These are phyloP conservation scores for Sitta carolinensis DNA, from an alignment of 2,797 vertebrate species.

Conservation along the genomic window DNA sequence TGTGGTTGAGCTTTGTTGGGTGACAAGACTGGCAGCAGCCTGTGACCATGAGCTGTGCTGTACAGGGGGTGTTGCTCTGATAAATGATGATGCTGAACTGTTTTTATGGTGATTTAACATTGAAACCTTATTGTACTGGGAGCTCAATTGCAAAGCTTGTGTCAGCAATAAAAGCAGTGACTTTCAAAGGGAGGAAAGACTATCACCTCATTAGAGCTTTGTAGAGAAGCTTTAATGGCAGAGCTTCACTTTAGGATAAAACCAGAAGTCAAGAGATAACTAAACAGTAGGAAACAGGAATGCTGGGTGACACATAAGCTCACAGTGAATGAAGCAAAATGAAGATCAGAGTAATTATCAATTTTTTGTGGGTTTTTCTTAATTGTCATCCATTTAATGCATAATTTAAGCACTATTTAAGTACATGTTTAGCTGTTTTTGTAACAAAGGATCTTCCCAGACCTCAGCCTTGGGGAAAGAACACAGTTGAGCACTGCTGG, in stretches of 20 bases:
- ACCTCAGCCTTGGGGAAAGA: not conserved
- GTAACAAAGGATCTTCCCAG: not conserved
- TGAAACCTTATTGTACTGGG: not conserved
- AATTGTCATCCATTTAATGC: not conserved
- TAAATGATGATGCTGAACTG: not conserved
- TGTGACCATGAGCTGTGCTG: not conserved
- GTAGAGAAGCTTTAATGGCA: not conserved
- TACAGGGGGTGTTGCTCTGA: not conserved
- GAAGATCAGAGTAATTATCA: not conserved
- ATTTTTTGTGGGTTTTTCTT: not conserved
- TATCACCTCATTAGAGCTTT: not conserved
- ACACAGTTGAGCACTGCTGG: not conserved
- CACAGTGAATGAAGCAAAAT: not conserved
- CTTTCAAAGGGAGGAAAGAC: conserved; percentile 27
- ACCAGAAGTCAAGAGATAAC: not conserved
- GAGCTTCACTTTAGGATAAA: not conserved
- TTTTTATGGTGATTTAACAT: conserved; percentile 17
- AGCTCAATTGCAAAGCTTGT: conserved; percentile 7
- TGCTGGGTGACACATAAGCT: not conserved
- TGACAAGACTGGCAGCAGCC: not conserved
- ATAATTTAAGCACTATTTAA: not conserved
- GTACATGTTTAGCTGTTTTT: not conserved
- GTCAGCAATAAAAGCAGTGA: conserved; percentile 55
- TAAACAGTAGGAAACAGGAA: not conserved
- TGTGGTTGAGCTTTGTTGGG: not conserved